A percentile compares a stretch with the other conserved stretches of the same genome.
phyloP scores from a whole-genome alignment of 2,113 vertebrate genomes.

The Psephotus haematonotus region DNA sequence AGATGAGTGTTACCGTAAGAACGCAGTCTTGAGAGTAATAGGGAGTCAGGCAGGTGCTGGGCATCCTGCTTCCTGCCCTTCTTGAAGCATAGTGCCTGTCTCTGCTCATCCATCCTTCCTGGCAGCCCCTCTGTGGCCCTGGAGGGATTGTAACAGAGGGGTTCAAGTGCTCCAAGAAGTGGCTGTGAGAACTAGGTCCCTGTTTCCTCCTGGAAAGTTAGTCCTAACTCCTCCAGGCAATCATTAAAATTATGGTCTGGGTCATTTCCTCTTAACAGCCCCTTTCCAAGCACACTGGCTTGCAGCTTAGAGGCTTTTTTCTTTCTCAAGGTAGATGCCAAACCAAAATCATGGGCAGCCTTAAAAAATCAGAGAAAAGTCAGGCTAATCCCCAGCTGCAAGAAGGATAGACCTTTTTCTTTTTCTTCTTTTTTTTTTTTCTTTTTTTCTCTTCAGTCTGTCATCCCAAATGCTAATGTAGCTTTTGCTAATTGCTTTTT shows the following conservation, averaged over 20 bases:
- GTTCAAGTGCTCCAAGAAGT: background rate
- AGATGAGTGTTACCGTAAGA: background rate
- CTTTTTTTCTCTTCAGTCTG: background rate
- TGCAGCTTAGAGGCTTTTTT: background rate
- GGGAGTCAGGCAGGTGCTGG: background rate
- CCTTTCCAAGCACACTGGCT: background rate
- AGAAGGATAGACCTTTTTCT: background rate
- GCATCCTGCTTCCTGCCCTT: background rate
- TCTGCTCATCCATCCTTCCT: accelerated
- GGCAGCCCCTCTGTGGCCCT: background rate
- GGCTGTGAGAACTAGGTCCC: background rate
- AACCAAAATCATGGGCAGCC: background rate
- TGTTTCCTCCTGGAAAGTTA: background rate
- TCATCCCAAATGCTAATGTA: background rate
- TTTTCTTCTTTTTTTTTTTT: too few species aligned
- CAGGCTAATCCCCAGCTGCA: background rate
- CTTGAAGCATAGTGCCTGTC: background rate
- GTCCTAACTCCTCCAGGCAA: background rate
- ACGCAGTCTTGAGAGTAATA: accelerated
- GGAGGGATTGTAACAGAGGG: background rate
- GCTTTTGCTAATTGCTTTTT: background rate
- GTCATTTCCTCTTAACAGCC: background rate
- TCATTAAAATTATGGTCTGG: background rate
- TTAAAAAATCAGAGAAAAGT: background rate
- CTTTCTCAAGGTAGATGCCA: background rate